Percentiles rank a stretch among this genome's conserved stretches.
phyloP scores from a whole-genome alignment of 2,888 invertebrate species.

The Apoderus coryli region DNA sequence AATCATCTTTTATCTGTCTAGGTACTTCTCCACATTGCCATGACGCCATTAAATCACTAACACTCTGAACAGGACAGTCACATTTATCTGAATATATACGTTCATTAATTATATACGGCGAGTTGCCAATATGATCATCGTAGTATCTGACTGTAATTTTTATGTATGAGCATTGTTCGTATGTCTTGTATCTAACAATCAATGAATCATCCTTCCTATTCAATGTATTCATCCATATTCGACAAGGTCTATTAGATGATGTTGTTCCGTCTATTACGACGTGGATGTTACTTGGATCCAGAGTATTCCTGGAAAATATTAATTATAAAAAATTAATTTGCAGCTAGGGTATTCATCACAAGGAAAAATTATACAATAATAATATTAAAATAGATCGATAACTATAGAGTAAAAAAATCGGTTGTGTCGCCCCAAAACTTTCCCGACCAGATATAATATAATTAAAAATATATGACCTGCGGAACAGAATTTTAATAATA shows the following conservation, averaged over 20 bases:
- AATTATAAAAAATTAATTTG: too few relatives aligned
- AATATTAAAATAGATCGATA: too few relatives aligned
- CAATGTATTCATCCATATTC: slow-evolving; percentile 60
- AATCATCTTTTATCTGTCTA: slow-evolving; percentile 56
- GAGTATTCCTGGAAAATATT: too few relatives aligned
- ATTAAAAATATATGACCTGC: too few relatives aligned
- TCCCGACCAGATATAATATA: too few relatives aligned
- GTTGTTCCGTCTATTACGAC: slow-evolving; percentile 44
- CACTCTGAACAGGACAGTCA: slow-evolving; percentile 54
- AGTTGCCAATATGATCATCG: slow-evolving; percentile 43
- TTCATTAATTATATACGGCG: slow-evolving; percentile 50
- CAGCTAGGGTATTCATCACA: too few relatives aligned
- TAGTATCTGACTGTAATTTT: slow-evolving; percentile 52
- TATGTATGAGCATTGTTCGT: slow-evolving; percentile 58
- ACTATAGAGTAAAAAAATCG: too few relatives aligned
- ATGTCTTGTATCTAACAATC: slow-evolving; percentile 69
- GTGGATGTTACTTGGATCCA: too few relatives aligned
- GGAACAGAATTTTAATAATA: too few relatives aligned
- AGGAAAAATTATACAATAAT: too few relatives aligned
- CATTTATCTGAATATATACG: slow-evolving; percentile 70
- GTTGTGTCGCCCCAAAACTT: too few relatives aligned
- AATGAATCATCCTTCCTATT: slow-evolving; percentile 73
- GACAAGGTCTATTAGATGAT: slow-evolving; percentile 41
- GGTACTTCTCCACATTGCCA: slow-evolving; percentile 51
- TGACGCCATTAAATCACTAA: slow-evolving; percentile 48